A percentile compares a stretch with the other conserved stretches of the same genome.
phyloP scores from a whole-genome alignment of 1,140 invertebrate genomes.

The Microplitis demolitor region DNA sequence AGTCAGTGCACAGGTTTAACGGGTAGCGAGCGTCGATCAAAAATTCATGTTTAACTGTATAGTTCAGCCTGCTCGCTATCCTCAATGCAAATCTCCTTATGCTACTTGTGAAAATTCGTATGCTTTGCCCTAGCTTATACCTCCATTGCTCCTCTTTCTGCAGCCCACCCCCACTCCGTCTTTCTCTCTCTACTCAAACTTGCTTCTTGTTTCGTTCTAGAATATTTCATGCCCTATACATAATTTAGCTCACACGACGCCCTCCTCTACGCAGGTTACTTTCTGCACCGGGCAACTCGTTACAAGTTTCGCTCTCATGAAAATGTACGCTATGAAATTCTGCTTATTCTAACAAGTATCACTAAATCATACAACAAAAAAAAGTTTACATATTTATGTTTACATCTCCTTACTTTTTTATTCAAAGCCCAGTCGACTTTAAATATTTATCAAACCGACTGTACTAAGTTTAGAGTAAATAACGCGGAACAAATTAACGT shows the following conservation, averaged over 20 bases:
- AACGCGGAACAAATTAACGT: too few species aligned
- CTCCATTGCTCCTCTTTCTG: not conserved
- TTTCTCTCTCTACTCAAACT: not conserved
- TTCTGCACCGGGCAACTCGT: slow-evolving; percentile 10
- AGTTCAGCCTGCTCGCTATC: slow-evolving; percentile 15
- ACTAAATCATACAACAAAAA: not conserved
- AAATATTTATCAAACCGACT: too few species aligned
- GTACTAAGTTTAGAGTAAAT: too few species aligned
- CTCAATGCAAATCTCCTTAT: slow-evolving; percentile 48
- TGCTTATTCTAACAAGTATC: not conserved
- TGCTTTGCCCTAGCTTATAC: not conserved
- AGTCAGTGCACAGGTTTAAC: not conserved
- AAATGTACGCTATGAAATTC: slow-evolving; percentile 7
- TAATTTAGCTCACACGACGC: slow-evolving; percentile 38
- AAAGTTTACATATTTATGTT: not conserved
- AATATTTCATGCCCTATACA: slow-evolving; percentile 44
- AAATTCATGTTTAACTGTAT: not conserved
- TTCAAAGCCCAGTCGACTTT: too few species aligned
- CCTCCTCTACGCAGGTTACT: slow-evolving; percentile 29
- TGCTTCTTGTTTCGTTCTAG: slow-evolving; percentile 22
- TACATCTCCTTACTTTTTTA: too few species aligned
- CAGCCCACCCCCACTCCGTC: not conserved
- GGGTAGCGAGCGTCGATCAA: not conserved
- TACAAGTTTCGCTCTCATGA: slow-evolving; percentile 20
- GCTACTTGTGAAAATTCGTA: slow-evolving; percentile 35